These are phyloP conservation scores for Boloria selene DNA, from an alignment of 2,888 invertebrate genomes.

Conservation along the genomic window DNA sequence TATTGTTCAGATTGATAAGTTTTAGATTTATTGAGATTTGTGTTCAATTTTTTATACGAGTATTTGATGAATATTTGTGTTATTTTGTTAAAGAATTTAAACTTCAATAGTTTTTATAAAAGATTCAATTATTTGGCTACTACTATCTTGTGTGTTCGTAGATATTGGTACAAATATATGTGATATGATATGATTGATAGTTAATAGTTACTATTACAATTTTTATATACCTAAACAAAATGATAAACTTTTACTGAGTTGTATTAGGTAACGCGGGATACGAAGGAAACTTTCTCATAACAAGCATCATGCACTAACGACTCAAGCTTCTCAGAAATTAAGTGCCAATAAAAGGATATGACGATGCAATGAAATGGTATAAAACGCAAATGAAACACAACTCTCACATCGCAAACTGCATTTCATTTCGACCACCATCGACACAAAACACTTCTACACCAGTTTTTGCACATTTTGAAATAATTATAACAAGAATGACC, in stretches of 20 bases:
- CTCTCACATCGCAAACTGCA: slow-evolving; percentile 15
- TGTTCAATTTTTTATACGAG: too few relatives aligned
- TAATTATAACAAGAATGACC: slow-evolving; percentile 3
- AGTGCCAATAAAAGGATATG: not conserved
- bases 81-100: too few relatives aligned
- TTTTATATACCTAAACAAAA: not conserved
- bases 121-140: too few relatives aligned
- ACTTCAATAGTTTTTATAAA: too few relatives aligned
- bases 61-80: too few relatives aligned
- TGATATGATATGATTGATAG: too few relatives aligned
- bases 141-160: too few relatives aligned
- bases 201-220: too few relatives aligned
- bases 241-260: not conserved
- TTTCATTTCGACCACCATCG: slow-evolving; percentile 13
- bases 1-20: not conserved
- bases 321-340: slow-evolving; percentile 34
- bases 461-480: slow-evolving; percentile 6
- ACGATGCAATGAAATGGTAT: slow-evolving; percentile 14
- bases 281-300: slow-evolving; percentile 43
- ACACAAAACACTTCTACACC: slow-evolving; percentile 3
- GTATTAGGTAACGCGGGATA: not conserved
- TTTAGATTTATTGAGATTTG: too few relatives aligned
- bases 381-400: slow-evolving; percentile 19
- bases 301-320: slow-evolving; percentile 34
- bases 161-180: too few relatives aligned